Evolutionary conservation across 2,113 vertebrate species (phyloP).

Genomic region (Pongo abelii): DNA sequence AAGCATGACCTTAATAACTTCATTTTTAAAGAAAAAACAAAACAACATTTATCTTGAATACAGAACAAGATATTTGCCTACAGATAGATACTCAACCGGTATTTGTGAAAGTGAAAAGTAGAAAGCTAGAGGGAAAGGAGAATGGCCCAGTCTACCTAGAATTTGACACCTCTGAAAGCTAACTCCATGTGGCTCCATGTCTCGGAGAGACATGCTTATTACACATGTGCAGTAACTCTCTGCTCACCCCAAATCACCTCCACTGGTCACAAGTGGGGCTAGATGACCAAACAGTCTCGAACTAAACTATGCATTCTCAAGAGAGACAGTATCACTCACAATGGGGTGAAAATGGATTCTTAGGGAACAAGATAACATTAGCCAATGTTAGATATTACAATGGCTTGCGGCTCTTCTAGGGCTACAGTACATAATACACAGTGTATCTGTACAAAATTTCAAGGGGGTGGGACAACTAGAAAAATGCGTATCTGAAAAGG

Average conservation of each 20-base stretch:
- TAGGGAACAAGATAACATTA: not conserved
- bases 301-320: not conserved
- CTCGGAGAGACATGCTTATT: not conserved
- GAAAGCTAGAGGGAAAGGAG: not conserved
- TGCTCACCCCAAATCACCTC: not conserved
- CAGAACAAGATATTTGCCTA: not conserved
- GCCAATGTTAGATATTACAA: not conserved
- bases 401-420: not conserved
- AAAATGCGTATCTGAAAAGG: not conserved
- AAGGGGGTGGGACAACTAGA: not conserved
- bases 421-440: not conserved
- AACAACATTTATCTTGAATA: not conserved
- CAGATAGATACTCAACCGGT: not conserved
- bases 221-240: fast-evolving
- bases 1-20: not conserved
- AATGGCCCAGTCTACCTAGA: too few relatives aligned
- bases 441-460: not conserved
- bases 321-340: not conserved
- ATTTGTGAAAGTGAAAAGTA: not conserved
- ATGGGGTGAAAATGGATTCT: not conserved
- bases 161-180: not conserved
- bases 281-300: not conserved
- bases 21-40: not conserved
- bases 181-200: not conserved
- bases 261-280: not conserved